phyloP scores from a whole-genome alignment of 2,113 vertebrate species.

The Scortum barcoo region DNA sequence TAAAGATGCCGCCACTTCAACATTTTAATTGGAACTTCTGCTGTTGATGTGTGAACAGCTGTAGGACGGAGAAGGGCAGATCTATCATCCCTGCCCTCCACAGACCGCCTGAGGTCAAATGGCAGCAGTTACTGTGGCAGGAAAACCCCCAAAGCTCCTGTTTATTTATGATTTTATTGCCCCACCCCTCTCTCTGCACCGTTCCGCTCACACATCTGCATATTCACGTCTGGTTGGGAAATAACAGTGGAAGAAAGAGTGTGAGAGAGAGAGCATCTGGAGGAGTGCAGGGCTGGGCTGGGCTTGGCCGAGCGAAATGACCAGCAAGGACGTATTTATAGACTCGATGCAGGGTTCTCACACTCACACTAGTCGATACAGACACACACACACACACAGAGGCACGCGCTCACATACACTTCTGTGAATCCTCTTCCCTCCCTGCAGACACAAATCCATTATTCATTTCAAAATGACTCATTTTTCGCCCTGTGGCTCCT shows the following conservation, averaged over 20 bases:
- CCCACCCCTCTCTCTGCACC: constrained; percentile 42
- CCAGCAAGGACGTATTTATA: constrained; percentile 78
- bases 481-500: constrained; percentile 80
- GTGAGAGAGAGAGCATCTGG: constrained; percentile 65
- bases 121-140: constrained; percentile 73
- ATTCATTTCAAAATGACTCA: constrained; percentile 87
- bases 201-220: constrained; percentile 68
- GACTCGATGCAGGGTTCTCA: constrained; percentile 62
- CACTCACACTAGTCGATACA: constrained; percentile 23
- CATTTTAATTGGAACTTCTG: constrained; percentile 85
- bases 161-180: constrained; percentile 78
- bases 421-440: constrained; percentile 68
- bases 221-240: constrained; percentile 63
- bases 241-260: constrained; percentile 39
- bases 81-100: constrained; percentile 80
- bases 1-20: constrained; percentile 82
- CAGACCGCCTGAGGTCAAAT: constrained; percentile 80
- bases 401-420: constrained; percentile 29
- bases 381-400: constrained; percentile 13
- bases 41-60: constrained; percentile 85
- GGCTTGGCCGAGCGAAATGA: constrained; percentile 61
- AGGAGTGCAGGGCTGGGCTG: constrained; percentile 32
- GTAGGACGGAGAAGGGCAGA: constrained; percentile 83
- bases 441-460: constrained; percentile 83
- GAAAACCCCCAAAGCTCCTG: constrained; percentile 78